Evolutionary conservation across 2,113 vertebrate genomes (phyloP).

Genomic region (Addax nasomaculatus): DNA sequence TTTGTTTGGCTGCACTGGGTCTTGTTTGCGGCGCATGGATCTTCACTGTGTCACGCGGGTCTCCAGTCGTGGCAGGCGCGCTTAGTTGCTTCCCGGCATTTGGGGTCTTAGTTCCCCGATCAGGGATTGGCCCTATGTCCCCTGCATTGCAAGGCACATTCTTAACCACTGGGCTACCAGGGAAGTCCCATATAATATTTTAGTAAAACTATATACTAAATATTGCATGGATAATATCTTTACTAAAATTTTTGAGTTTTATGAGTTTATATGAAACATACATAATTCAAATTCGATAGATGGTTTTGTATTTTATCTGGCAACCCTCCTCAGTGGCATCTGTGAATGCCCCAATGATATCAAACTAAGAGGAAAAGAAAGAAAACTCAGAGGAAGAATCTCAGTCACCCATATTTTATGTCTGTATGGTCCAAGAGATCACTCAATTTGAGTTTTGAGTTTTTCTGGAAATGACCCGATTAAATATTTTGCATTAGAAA

Average conservation of each 20-base stretch:
- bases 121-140: background rate
- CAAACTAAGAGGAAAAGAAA: background rate
- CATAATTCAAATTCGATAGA: background rate
- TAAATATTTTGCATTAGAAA: background rate
- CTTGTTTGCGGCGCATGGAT: background rate
- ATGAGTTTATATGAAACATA: background rate
- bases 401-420: background rate
- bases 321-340: background rate
- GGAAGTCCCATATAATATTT: background rate
- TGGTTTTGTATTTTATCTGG: background rate
- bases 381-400: background rate
- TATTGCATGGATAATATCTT: background rate
- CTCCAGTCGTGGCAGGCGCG: rapidly evolving
- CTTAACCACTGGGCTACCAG: background rate
- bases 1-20: background rate
- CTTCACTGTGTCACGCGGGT: rapidly evolving
- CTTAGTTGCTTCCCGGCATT: background rate
- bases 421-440: background rate
- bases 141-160: background rate
- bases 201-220: background rate
- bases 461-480: background rate
- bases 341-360: background rate
- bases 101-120: background rate
- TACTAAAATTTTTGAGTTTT: background rate
- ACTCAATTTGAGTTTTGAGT: background rate